These are phyloP conservation scores for Drosophila sulfurigaster DNA, from an alignment of 1,140 invertebrate genomes.

Conservation along the genomic window DNA sequence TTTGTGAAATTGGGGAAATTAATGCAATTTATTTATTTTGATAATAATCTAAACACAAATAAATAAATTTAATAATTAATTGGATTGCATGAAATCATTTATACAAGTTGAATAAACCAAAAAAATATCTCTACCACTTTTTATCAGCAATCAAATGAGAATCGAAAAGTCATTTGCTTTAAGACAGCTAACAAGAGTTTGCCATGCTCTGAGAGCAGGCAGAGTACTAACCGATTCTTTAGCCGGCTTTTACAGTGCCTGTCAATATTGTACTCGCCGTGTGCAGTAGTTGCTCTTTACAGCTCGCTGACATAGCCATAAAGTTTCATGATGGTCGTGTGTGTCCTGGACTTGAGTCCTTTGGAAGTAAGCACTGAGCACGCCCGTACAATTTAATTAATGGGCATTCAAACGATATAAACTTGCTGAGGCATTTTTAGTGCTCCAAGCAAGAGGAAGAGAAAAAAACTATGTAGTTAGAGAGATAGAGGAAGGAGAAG, in stretches of 20 bases:
- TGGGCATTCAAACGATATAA: slow-evolving; percentile 81
- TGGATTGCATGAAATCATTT: no score
- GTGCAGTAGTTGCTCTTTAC: slow-evolving; percentile 30
- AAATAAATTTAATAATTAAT: no score
- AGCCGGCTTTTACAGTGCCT: slow-evolving; percentile 27
- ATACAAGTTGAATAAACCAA: no score
- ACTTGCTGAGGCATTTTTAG: slow-evolving; percentile 74
- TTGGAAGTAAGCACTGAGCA: slow-evolving; percentile 36
- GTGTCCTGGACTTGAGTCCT: slow-evolving; percentile 15
- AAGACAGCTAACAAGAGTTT: slow-evolving; percentile 1
- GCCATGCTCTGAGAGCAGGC: slow-evolving; percentile 15
- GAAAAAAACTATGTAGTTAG: background rate
- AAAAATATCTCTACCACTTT: no score
- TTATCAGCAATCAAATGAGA: background rate
- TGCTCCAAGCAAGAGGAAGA: slow-evolving; percentile 34
- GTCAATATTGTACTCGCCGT: slow-evolving; percentile 35
- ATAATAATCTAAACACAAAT: no score
- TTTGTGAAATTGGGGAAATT: no score
- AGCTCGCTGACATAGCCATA: slow-evolving; percentile 36
- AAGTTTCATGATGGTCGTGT: slow-evolving; percentile 29
- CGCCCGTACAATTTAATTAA: slow-evolving; percentile 77
- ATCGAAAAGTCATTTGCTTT: background rate
- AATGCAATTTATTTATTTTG: no score
- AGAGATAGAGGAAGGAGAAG: slow-evolving; percentile 5
- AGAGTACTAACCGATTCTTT: slow-evolving; percentile 1